Evolutionary conservation across 2,888 invertebrate genomes (phyloP).

Genomic region (Hypomecis atomaria): DNA sequence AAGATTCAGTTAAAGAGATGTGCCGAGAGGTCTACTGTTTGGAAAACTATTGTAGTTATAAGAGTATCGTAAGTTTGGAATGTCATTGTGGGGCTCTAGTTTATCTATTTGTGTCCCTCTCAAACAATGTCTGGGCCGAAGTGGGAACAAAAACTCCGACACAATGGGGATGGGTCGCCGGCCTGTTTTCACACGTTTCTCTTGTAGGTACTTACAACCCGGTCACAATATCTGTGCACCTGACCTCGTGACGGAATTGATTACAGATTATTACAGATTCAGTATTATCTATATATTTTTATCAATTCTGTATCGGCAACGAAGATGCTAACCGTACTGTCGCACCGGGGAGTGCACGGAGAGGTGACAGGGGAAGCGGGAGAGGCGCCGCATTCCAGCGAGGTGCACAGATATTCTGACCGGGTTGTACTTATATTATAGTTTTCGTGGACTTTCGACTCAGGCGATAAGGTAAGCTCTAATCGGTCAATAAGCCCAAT

Average conservation of each 20-base stretch:
- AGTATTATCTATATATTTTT: no score
- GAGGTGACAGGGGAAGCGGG: no score
- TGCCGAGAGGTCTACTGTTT: conserved; percentile 9
- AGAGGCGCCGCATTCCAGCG: no score
- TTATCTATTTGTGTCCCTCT: conserved; percentile 30
- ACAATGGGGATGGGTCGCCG: conserved; percentile 60
- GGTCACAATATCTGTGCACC: no score
- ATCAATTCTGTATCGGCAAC: no score
- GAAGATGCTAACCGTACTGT: no score
- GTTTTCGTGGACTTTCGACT: neutral
- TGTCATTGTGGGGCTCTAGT: conserved; percentile 22
- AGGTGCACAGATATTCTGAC: neutral
- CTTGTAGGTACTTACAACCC: neutral
- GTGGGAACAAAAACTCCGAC: conserved; percentile 62
- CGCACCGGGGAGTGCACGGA: no score
- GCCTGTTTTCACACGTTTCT: conserved; percentile 60
- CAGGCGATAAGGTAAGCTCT: no score
- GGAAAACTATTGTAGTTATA: neutral
- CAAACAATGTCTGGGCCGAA: conserved; percentile 53
- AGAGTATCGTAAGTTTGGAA: conserved; percentile 14
- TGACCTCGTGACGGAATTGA: no score
- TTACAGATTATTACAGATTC: no score
- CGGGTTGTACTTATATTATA: no score
- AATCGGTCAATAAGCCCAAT: no score
- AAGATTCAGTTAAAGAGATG: neutral